A percentile compares a stretch with the other conserved stretches of the same genome.
phyloP scores from a whole-genome alignment of 2,113 vertebrate genomes.

The Recurvirostra avosetta region DNA sequence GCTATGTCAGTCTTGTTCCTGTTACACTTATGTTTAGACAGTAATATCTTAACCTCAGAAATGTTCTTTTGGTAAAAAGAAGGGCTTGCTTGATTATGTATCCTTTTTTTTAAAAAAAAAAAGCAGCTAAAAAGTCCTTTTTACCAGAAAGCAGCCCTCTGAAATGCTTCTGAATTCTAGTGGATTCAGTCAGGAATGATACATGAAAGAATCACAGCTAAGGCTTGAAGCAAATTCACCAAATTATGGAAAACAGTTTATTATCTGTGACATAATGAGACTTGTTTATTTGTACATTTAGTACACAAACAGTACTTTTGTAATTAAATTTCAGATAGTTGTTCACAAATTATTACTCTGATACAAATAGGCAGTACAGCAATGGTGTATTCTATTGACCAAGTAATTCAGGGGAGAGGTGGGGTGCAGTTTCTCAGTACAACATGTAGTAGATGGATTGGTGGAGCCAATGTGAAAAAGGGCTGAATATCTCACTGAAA shows the following conservation, averaged over 20 bases:
- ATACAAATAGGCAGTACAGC: not conserved
- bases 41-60: not conserved
- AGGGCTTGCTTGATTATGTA: not conserved
- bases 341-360: not conserved
- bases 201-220: not conserved
- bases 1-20: not conserved
- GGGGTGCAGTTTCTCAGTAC: not conserved
- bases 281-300: not conserved
- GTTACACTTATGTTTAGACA: not conserved
- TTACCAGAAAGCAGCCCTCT: not conserved
- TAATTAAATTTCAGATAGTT: not conserved
- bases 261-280: not conserved
- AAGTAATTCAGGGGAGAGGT: not conserved
- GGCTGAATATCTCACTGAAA: not conserved
- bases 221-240: not conserved
- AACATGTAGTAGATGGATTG: not conserved
- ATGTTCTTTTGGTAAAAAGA: not conserved
- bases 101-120: not conserved
- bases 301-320: not conserved
- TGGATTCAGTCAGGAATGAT: not conserved
- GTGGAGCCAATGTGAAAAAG: not conserved
- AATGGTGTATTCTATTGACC: not conserved
- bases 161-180: not conserved
- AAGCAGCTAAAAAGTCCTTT: not conserved
- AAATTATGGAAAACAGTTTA: not conserved